Percentiles rank a stretch among this genome's conserved stretches.
phyloP scores from a whole-genome alignment of 2,797 vertebrate species.

The Esox lucius region DNA sequence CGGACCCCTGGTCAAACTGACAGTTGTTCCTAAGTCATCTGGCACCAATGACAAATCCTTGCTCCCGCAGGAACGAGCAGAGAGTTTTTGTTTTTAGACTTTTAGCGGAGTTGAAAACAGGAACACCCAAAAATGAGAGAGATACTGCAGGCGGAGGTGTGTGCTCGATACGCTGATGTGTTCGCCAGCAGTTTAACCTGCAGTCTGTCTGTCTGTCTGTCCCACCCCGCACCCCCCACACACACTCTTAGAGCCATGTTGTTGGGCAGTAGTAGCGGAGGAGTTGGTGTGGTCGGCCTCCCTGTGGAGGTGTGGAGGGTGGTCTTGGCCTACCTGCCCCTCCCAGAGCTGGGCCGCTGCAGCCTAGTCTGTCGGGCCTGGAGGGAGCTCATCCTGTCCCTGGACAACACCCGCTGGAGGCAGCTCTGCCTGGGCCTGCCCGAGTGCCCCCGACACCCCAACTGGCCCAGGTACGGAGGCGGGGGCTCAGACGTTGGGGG shows the following conservation, averaged over 20 bases:
- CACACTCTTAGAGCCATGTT: neutral
- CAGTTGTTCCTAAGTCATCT: neutral
- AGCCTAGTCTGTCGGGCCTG: slow-evolving; percentile 87
- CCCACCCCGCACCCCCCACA: too few relatives aligned
- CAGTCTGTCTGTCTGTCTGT: too few relatives aligned
- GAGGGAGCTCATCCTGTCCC: slow-evolving; percentile 85
- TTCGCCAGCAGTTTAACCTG: too few relatives aligned
- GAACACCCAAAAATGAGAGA: too few relatives aligned
- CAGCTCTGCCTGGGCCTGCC: slow-evolving; percentile 84
- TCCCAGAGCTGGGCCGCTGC: slow-evolving; percentile 87
- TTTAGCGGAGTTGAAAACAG: too few relatives aligned
- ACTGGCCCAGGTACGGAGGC: slow-evolving; percentile 78
- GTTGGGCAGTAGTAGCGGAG: slow-evolving; percentile 65
- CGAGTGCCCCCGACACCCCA: slow-evolving; percentile 83
- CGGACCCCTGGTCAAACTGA: neutral
- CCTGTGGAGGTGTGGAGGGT: slow-evolving; percentile 86
- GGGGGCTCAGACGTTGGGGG: too few relatives aligned
- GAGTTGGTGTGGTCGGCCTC: slow-evolving; percentile 71
- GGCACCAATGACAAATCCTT: neutral
- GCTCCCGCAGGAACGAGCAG: neutral
- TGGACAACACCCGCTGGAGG: slow-evolving; percentile 91
- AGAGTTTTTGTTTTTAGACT: neutral
- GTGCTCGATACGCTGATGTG: too few relatives aligned
- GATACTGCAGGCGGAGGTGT: too few relatives aligned
- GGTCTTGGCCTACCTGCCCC: slow-evolving; percentile 82